Evolutionary conservation across 2,888 invertebrate species (phyloP).

Genomic region (Yponomeuta malinellus): DNA sequence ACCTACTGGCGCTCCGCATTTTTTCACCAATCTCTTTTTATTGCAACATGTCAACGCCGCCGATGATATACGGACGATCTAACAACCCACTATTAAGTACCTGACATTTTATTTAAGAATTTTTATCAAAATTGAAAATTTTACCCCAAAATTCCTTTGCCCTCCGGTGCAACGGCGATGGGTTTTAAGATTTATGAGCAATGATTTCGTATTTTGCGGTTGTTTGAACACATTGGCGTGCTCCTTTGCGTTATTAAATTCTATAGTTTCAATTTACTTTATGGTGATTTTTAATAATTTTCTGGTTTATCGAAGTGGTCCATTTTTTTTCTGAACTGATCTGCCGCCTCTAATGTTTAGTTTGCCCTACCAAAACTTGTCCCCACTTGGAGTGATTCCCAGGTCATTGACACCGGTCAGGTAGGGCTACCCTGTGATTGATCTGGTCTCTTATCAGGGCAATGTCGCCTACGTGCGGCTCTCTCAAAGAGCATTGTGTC

Average conservation of each 20-base stretch:
- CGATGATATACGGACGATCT: slow-evolving; percentile 64
- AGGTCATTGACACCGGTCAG: slow-evolving; percentile 68
- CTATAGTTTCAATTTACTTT: slow-evolving; percentile 40
- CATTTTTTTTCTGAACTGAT: background rate
- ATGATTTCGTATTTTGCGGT: slow-evolving; percentile 30
- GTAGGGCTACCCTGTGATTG: slow-evolving; percentile 70
- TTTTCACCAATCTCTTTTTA: slow-evolving; percentile 44
- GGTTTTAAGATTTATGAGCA: slow-evolving; percentile 59
- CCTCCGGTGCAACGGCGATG: slow-evolving; percentile 55
- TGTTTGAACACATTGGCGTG: slow-evolving; percentile 17
- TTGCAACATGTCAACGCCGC: slow-evolving; percentile 64
- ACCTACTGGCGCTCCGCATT: slow-evolving; percentile 56
- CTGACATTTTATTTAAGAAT: slow-evolving; percentile 69
- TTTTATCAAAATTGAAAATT: slow-evolving; percentile 64
- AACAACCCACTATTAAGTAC: slow-evolving; percentile 67
- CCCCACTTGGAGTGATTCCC: slow-evolving; percentile 8
- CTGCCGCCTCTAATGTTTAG: slow-evolving; percentile 1
- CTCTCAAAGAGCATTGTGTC: slow-evolving; percentile 70
- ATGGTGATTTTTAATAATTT: slow-evolving; percentile 27
- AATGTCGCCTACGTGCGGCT: slow-evolving; percentile 69
- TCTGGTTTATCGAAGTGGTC: background rate
- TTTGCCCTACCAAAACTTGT: slow-evolving; percentile 11
- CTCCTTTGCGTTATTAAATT: slow-evolving; percentile 23
- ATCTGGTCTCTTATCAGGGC: slow-evolving; percentile 68
- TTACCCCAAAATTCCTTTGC: slow-evolving; percentile 45